Base-by-base conservation (phyloP, 1,140 invertebrate genomes). In the Cryptotermes secundus region DNA sequence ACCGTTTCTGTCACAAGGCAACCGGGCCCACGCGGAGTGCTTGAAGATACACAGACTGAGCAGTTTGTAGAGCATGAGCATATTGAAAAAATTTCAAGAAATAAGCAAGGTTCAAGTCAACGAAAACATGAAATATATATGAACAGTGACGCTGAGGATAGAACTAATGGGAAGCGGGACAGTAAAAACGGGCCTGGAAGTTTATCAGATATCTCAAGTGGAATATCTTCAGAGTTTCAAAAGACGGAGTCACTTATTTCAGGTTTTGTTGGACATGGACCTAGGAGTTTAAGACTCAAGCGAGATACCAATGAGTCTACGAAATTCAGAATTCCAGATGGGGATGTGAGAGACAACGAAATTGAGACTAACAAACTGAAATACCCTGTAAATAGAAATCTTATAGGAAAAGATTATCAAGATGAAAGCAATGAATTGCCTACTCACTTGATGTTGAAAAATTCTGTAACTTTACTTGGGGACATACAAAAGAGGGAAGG, bases 251-350 rank as follows among this genome's bases (percentile, higher is more conserved):
- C 59, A 9, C 9, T 72, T 31, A 31, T n/a, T 26, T 72, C 59
- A 72, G 59, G 59, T n/a, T n/a, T n/a, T n/a, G 88, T 91, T 9
- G 91, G 92, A 86, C 91, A 92, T 84, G 91, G 91, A 0, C 91
- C 91, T 9, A 89, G 91, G 80, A 88, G 88, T 24, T 36, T 92
- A 9, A 90, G 89, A 86, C 59, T 0, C n/a, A 72, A n/a, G n/a
- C 59, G 59, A n/a, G 59, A 72, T 16, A 4, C 14, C 26, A n/a
- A 2, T n/a, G 14, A 6, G 9, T 31, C 59, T 72, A n/a, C 59
- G 1, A 72, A 72, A 2, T 10, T 6, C 14, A 72, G 9, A n/a
- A 7, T 72, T 72, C n/a, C 59, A 9, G n/a, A n/a, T 9, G 59
- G 6, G 0, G 26, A 72, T 72, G 7, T n/a, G 14, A 72, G 26